phyloP scores from a whole-genome alignment of 1,140 invertebrate species.

The Tetragonula clypearis region DNA sequence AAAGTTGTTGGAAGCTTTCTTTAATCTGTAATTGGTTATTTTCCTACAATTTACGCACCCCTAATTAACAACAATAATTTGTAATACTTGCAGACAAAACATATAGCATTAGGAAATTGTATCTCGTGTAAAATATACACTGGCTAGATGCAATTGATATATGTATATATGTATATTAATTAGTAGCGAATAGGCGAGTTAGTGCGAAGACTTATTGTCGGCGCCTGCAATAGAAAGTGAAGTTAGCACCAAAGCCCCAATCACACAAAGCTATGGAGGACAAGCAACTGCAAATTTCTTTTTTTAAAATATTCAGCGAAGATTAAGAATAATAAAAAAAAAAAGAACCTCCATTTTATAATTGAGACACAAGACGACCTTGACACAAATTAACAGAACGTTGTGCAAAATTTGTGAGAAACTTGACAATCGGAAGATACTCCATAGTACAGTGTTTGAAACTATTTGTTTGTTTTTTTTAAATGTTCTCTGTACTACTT shows the following conservation, averaged over 20 bases:
- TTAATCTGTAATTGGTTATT: constrained; percentile 34
- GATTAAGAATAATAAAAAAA: not conserved
- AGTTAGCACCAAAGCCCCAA: constrained; percentile 75
- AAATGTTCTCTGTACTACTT: constrained; percentile 20
- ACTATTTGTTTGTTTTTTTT: not conserved
- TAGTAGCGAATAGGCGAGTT: constrained; percentile 80
- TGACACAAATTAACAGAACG: constrained; percentile 30
- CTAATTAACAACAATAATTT: constrained; percentile 64
- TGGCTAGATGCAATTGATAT: constrained; percentile 78
- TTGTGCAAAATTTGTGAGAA: constrained; percentile 41
- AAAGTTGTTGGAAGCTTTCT: constrained; percentile 31
- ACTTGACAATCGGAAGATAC: constrained; percentile 26
- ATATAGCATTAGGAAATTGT: constrained; percentile 69
- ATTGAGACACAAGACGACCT: constrained; percentile 25
- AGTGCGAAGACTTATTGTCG: constrained; percentile 83
- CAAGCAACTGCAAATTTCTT: constrained; percentile 48
- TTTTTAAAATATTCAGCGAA: not conserved
- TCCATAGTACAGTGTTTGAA: constrained; percentile 17
- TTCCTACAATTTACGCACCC: constrained; percentile 57
- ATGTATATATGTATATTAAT: constrained; percentile 55
- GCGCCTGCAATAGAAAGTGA: constrained; percentile 83
- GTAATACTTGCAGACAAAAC: constrained; percentile 66
- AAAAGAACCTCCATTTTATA: constrained; percentile 32
- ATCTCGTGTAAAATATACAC: constrained; percentile 72
- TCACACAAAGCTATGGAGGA: constrained; percentile 56